phyloP scores from a whole-genome alignment of 2,888 invertebrate species.

The Oasisia sp. region DNA sequence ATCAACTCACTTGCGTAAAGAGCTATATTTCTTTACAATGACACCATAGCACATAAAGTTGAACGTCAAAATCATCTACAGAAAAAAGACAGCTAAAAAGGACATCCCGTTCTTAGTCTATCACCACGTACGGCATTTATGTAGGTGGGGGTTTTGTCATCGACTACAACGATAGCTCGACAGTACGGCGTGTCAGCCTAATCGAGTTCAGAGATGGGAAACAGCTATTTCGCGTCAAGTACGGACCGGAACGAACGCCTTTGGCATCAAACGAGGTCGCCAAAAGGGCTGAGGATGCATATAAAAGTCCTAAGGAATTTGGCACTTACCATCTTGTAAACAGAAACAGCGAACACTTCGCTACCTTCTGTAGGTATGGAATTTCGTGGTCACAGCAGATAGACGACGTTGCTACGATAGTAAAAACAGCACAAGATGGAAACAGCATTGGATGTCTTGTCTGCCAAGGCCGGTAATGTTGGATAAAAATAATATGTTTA shows the following conservation, averaged over 20 bases:
- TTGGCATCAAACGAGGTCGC: not conserved
- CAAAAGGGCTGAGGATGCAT: not conserved
- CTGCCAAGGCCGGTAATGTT: no score
- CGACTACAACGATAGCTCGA: not conserved
- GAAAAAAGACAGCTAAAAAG: no score
- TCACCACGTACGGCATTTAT: not conserved
- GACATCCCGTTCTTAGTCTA: no score
- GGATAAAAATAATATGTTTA: no score
- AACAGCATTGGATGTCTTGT: not conserved
- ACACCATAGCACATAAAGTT: no score
- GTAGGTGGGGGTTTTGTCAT: not conserved
- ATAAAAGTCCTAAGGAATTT: not conserved
- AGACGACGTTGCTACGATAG: not conserved
- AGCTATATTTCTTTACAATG: no score
- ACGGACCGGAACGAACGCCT: not conserved
- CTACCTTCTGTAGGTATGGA: not conserved
- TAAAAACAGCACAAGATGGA: not conserved
- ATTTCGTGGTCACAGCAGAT: not conserved
- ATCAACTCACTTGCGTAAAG: no score
- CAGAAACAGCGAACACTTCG: not conserved
- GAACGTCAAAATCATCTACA: no score
- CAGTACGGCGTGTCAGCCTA: not conserved
- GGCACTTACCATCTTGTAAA: not conserved
- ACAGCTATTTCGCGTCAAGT: not conserved
- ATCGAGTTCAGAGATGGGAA: not conserved